Evolutionary conservation across 2,797 vertebrate genomes (phyloP).

Genomic region (Falco columbarius): DNA sequence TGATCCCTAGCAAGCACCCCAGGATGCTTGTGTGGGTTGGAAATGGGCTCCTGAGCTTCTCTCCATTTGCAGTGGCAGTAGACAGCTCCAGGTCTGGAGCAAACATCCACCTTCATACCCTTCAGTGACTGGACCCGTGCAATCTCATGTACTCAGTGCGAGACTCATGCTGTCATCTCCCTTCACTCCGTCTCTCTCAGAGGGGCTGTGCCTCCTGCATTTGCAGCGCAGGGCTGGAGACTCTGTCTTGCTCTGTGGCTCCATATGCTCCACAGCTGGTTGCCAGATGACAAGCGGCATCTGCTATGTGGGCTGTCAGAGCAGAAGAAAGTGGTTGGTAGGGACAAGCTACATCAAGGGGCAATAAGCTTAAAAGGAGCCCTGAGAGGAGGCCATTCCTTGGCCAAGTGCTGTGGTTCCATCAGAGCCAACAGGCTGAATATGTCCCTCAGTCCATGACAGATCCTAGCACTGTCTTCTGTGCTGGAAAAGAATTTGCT

Average conservation of each 20-base stretch:
- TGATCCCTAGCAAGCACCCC: not conserved
- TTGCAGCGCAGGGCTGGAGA: not conserved
- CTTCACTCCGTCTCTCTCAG: not conserved
- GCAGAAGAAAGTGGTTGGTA: not conserved
- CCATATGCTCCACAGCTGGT: not conserved
- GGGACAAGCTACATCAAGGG: not conserved
- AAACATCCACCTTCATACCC: not conserved
- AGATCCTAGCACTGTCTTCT: not conserved
- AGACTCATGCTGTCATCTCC: not conserved
- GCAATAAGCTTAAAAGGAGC: not conserved
- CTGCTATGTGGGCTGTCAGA: not conserved
- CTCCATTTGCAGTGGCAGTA: not conserved
- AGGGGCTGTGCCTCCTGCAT: accelerated
- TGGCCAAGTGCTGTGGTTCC: not conserved
- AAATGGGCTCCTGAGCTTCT: not conserved
- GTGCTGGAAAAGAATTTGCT: not conserved
- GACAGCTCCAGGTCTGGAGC: not conserved
- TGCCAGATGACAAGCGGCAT: not conserved
- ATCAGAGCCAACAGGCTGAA: not conserved
- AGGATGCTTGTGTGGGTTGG: not conserved
- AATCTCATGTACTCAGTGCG: accelerated
- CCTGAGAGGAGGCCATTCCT: not conserved
- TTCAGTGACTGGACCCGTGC: not conserved
- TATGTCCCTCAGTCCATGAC: not conserved
- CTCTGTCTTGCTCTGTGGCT: not conserved